These are phyloP conservation scores for Malurus splendens DNA, from an alignment of 2,797 vertebrate genomes.

Conservation along the genomic window DNA sequence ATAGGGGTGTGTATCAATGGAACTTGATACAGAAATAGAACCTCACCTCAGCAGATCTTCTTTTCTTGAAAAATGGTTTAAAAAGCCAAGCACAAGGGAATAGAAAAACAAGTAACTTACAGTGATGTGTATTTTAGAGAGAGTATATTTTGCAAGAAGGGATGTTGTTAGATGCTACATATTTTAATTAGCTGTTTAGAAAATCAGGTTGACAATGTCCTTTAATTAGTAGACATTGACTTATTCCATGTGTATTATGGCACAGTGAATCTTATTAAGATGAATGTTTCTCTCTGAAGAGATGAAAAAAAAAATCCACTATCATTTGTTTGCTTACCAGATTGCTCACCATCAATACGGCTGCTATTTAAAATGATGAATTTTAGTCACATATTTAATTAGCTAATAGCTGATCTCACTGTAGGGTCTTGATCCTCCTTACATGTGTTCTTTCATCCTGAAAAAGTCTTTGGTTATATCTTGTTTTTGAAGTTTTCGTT, in stretches of 20 bases:
- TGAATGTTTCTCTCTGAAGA: conserved; percentile 62
- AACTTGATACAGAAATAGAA: conserved; percentile 20
- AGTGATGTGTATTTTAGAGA: conserved; percentile 20
- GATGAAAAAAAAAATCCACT: conserved; percentile 23
- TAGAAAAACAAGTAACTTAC: conserved; percentile 35
- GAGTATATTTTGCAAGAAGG: conserved; percentile 6
- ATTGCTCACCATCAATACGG: conserved; percentile 46
- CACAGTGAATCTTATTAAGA: conserved; percentile 58
- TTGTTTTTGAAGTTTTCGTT: conserved; percentile 50
- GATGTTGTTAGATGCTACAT: conserved; percentile 24
- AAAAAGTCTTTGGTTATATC: conserved; percentile 48
- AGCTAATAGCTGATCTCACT: conserved; percentile 62
- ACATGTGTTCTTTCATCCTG: conserved; percentile 45
- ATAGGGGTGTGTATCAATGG: background rate
- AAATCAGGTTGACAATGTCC: conserved; percentile 50
- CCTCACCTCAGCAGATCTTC: conserved; percentile 22
- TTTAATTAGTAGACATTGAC: conserved; percentile 61
- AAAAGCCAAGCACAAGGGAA: conserved; percentile 28
- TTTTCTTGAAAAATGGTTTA: conserved; percentile 37
- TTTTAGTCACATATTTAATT: conserved; percentile 68
- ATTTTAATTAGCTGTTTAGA: conserved; percentile 58
- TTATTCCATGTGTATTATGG: conserved; percentile 34
- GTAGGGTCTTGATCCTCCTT: conserved; percentile 51
- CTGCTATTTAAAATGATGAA: conserved; percentile 57
- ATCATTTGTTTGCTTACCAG: conserved; percentile 52